Base-by-base conservation (phyloP, 2,113 vertebrate species). In the Daphoenositta chrysoptera region DNA sequence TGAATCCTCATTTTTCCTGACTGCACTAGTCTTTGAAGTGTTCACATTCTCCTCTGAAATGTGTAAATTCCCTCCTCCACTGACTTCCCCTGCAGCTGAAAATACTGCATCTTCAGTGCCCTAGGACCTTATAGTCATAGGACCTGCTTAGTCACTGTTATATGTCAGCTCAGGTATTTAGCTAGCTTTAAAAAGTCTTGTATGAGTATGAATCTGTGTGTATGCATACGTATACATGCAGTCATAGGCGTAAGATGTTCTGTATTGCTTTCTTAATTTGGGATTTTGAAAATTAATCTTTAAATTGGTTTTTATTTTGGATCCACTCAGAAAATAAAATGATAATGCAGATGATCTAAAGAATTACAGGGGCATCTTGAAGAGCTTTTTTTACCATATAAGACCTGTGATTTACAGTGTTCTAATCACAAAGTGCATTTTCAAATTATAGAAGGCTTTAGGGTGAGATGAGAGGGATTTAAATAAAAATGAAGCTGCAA, bases 391-490 rank as follows among this genome's bases (percentile, higher is more conserved):
- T 94, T 80, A 93, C 54, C 30, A 47, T 64, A 27, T 31, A 64
- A 89, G 66, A 50, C 16, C 35, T 70, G 56, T 90, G 50, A 73
- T 87, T 94, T 94, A 88, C 57, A 63, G 47, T 66, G 47, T 93
- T 79, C 53, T 75, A 73, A 75, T 80, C 6, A 71, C 10, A 23
- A 92, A 90, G 30, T 73, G 37, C n/a, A 61, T 94, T 94, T 96
- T 89, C 28, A 87, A 89, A 73, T 94, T 90, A 79, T 33, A 51
- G 69, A 66, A 82, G 13, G 19, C 19, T 94, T 97, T 85, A 89
- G 18, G 44, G 28, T 35, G 30, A 84, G 35, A 93, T 35, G 40
- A 78, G 70, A 86, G 44, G 61, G 48, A 76, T 16, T 87, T 44
- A 89, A 89, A 68, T 65, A 88, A 90, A 97, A 95, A 64, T 22